phyloP scores from a whole-genome alignment of 2,888 invertebrate genomes.

The Napeogenes sylphis region DNA sequence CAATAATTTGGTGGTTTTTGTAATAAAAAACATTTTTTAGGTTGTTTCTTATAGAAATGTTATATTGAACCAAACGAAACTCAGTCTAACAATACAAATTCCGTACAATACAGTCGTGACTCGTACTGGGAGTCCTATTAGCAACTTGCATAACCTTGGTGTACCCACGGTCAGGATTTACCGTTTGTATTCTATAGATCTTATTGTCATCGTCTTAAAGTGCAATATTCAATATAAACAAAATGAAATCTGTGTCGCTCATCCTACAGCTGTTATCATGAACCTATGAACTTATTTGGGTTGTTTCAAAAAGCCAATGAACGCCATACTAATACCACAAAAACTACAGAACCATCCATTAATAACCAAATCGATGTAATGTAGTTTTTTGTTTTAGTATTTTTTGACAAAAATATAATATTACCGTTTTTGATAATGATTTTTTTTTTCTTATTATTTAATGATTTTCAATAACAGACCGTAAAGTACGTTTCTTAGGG shows the following conservation, averaged over 20 bases:
- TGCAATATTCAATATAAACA: background rate
- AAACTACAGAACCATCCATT: too few species aligned
- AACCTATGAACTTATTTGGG: background rate
- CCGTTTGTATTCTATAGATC: constrained; percentile 5
- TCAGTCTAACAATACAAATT: constrained; percentile 25
- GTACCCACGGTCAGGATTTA: constrained; percentile 19
- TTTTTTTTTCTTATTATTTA: too few species aligned
- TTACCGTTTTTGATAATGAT: too few species aligned
- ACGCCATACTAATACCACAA: too few species aligned
- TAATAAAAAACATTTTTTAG: background rate
- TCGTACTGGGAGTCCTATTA: constrained; percentile 32
- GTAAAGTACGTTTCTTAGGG: too few species aligned
- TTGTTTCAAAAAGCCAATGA: background rate
- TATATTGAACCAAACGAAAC: constrained; percentile 8
- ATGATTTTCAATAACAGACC: too few species aligned
- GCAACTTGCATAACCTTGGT: constrained; percentile 38
- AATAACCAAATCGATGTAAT: too few species aligned
- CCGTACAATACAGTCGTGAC: constrained; percentile 37
- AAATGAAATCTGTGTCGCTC: constrained; percentile 4
- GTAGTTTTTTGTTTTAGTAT: too few species aligned
- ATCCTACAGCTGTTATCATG: constrained; percentile 1
- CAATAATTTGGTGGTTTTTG: too few species aligned
- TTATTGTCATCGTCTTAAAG: constrained; percentile 8
- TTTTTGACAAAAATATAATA: too few species aligned
- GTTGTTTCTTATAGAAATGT: too few species aligned